Conservation (phyloP, 2,113 vertebrate genomes). For the Osmerus eperlanus region DNA sequence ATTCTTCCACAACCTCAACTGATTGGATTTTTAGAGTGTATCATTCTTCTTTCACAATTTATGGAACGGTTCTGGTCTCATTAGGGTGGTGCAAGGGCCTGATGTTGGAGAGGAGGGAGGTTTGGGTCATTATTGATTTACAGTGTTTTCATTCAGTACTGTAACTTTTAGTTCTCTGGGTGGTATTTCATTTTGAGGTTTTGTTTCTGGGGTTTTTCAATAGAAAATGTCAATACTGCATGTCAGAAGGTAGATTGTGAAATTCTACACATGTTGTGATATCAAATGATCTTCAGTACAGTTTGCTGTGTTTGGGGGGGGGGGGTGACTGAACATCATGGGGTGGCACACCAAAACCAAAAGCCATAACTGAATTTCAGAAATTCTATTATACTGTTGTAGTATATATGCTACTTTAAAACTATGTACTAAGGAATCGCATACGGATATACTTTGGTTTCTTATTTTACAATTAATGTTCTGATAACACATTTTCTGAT, state of each 20-base stretch:
- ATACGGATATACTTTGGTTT: too few species aligned
- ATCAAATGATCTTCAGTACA: background rate
- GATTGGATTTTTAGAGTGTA: slow-evolving; percentile 20
- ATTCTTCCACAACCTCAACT: slow-evolving; percentile 44
- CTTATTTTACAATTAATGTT: too few species aligned
- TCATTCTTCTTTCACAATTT: background rate
- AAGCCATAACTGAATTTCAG: too few species aligned
- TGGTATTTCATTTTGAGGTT: background rate
- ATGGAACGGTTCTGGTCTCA: background rate
- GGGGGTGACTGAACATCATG: background rate
- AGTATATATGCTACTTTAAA: too few species aligned
- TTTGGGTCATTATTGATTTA: slow-evolving; percentile 30
- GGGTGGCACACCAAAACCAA: too few species aligned
- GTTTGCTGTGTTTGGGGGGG: slow-evolving; percentile 19
- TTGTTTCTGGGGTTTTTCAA: background rate
- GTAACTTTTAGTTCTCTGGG: background rate
- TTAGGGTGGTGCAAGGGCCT: background rate
- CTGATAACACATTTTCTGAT: too few species aligned
- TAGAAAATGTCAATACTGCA: too few species aligned
- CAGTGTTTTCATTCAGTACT: slow-evolving; percentile 10
- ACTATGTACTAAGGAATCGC: too few species aligned
- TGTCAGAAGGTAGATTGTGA: too few species aligned
- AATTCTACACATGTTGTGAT: too few species aligned
- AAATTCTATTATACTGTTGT: too few species aligned
- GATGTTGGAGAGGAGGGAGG: slow-evolving; percentile 11